phyloP scores from a whole-genome alignment of 2,888 invertebrate genomes.

The Synergus gifuensis region DNA sequence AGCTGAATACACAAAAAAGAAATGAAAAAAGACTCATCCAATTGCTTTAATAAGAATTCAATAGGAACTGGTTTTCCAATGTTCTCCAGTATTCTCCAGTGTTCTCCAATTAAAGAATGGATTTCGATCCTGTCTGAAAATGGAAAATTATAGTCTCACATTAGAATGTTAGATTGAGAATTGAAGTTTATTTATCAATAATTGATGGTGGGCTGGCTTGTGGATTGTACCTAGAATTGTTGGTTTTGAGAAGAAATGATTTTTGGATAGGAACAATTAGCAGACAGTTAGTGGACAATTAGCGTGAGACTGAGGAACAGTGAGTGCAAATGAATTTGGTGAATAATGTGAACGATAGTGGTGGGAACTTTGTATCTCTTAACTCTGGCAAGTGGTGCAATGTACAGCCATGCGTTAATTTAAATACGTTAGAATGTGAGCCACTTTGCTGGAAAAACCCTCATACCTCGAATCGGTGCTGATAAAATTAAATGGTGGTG shows the following conservation, averaged over 20 bases:
- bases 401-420: constrained; percentile 25
- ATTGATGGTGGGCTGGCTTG: background rate
- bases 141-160: background rate
- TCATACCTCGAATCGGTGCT: constrained; percentile 44
- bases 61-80: background rate
- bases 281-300: constrained; percentile 18
- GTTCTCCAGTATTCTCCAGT: background rate
- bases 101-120: background rate
- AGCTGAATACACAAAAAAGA: background rate
- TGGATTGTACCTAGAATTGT: background rate
- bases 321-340: constrained; percentile 34
- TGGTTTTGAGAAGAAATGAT: background rate
- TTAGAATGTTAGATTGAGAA: background rate
- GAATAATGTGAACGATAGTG: constrained; percentile 32
- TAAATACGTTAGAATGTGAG: constrained; percentile 39
- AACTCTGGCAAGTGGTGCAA: constrained; percentile 19
- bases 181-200: background rate
- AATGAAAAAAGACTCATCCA: background rate
- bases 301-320: constrained; percentile 16
- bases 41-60: constrained; percentile 28
- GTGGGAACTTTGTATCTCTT: constrained; percentile 11
- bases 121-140: background rate
- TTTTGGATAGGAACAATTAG: constrained; percentile 1
- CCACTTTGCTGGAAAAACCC: constrained; percentile 39
- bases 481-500: constrained; percentile 49